Evolutionary conservation across 2,113 vertebrate genomes (phyloP), one percentile per base, ranked within the genome.

Genomic region (Cardinalis cardinalis): DNA sequence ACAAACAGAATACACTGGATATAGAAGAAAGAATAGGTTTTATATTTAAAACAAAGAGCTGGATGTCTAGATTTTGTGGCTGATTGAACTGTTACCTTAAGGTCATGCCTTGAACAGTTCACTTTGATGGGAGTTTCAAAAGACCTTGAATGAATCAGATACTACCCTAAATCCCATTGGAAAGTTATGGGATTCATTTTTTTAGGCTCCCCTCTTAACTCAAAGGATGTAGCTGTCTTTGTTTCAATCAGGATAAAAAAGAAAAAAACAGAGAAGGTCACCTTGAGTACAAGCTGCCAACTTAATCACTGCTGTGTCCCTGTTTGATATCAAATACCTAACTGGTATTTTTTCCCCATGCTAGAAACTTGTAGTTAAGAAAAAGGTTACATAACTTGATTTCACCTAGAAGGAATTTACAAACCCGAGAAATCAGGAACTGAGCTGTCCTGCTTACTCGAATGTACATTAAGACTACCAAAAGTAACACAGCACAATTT

Each of bases 101-200:
- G 92, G 80, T 95, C 91, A 92, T 92, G 66, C 77, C 88, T 95
- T 90, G 68, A 94, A 95, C 77, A 60, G 53, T 74, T 90, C 69
- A 76, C 84, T 95, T 95, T 93, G 87, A 94, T 92, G 90, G 77
- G 59, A 90, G 40, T 94, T 94, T 93, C 90, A 94, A 93, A 88
- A 82, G 93, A 87, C 19, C 31, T 71, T 61, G 73, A 69, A 53
- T 90, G 77, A 92, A 72, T 93, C 63, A 84, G 77, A 64, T 46
- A 12, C 63, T 89, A 69, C 74, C 69, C 32, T 82, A 82, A 88
- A 93, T 84, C 86, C 66, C 46, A 72, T 5, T 92, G 70, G 77
- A 76, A 81, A 79, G 12, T 41, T 58, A 53, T 12, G 53, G 72
- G 58, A 53, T 78, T 88, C 2, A 41, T 87, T 85, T 90, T 3